Evolutionary conservation across 2,888 invertebrate species (phyloP), one percentile per base, ranked within the genome.

Genomic region (Lithophane socia): DNA sequence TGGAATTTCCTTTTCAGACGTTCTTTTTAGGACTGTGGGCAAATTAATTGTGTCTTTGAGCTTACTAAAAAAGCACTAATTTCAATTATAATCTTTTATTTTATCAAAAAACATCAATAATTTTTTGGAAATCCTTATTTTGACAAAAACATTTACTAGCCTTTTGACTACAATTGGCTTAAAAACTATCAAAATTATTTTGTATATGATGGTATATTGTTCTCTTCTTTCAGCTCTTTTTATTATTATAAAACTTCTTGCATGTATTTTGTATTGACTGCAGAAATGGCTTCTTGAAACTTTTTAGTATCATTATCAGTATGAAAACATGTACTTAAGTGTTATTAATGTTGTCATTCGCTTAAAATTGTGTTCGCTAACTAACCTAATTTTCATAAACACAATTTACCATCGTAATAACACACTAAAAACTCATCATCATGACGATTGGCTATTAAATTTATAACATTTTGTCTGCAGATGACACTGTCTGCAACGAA

Each of bases 401-500:
- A 87, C 88, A 82, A 83, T 87, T 86, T 87, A 88, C 87, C 87
- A 87, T 87, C 74, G 82, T 79, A 72, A 77, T 85, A 77, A 86
- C 79, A 73, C 58, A 82, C 63, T 79, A 63, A 82, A 76, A 75
- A 84, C 63, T 74, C 84, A 88, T 77, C n/a, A 68, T 78, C 71
- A 75, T 73, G 18, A 80, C 18, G 70, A 90, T 89, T 90, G 87
- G 88, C 84, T 75, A 82, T 84, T 89, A 87, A 90, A 89, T 79
- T 76, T 61, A 75, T 84, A 79, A 83, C 84, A 87, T 94, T 95
- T 96, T 94, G 90, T 95, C 93, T 92, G 94, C 96, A 96, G 96
- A 96, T 96, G 96, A 96, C 90, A 94, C 90, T 87, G 94, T 95
- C 93, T 95, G 95, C 94, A 95, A 91, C 88, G 96, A 96, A 92